Percentiles rank a stretch among this genome's conserved stretches.
Evolutionary conservation across 2,113 vertebrate species (phyloP).

Genomic region (Tiliqua scincoides): DNA sequence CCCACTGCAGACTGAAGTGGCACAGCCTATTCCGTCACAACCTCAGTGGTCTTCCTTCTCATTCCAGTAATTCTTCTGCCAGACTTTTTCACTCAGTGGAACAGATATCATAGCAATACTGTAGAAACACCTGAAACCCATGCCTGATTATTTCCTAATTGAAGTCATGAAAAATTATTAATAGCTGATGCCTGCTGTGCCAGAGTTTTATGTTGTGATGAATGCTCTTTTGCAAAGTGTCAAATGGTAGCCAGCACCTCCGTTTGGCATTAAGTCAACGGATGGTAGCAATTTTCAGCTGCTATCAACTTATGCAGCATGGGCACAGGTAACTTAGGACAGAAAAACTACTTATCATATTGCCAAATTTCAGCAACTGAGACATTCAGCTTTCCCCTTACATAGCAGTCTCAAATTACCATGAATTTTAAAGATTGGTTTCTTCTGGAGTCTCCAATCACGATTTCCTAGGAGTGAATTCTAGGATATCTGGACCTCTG

Average conservation of each 20-base stretch:
- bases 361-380: neutral
- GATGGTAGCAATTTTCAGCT: slow-evolving; percentile 18
- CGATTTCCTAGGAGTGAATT: neutral
- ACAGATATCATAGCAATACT: neutral
- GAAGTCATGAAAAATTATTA: neutral
- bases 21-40: neutral
- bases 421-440: neutral
- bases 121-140: neutral
- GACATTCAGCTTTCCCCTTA: neutral
- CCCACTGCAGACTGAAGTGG: neutral
- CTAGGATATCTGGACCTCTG: neutral
- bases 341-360: neutral
- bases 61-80: neutral
- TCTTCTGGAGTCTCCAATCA: neutral
- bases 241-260: neutral
- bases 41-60: neutral
- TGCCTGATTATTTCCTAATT: neutral
- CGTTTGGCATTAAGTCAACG: slow-evolving; percentile 4
- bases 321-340: neutral
- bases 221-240: neutral
- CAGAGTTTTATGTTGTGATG: neutral
- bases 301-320: neutral
- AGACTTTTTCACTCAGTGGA: neutral
- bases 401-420: slow-evolving; percentile 5
- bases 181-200: neutral